Evolutionary conservation across 2,888 invertebrate genomes (phyloP), one percentile per base, ranked within the genome.

Genomic region (Criorhina ranunculi): DNA sequence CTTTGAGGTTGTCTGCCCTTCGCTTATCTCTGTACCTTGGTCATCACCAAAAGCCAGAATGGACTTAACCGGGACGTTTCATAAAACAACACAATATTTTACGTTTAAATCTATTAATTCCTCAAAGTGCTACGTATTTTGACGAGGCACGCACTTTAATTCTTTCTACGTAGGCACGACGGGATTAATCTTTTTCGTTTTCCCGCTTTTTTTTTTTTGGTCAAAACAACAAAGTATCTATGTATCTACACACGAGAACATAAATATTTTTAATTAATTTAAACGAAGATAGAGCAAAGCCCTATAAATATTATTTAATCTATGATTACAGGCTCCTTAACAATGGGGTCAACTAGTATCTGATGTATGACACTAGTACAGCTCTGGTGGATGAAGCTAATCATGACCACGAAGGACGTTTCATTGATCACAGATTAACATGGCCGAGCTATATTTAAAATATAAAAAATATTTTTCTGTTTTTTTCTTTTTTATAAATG

Each of bases 281-380:
- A 1, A 3, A n/a, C 11, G n/a, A 24, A 24, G 46, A 46, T 46
- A 19, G 46, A 46, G 46, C 19, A 46, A 46, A 46, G 46, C 46
- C 46, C 46, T 46, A 17, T 3, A 19, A 46, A 9, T 29, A 29
- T 29, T 24, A 29, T 49, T 49, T 49, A 49, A 49, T 49, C 49
- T 24, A 0, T 49, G 49, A 29, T n/a, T 29, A 6, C 11, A 1
- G n/a, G 6, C 24, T 1, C 24, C 5, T n/a, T n/a, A 49, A 29
- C 29, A 29, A n/a, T 49, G 24, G 49, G 49, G 49, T 49, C 49
- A 49, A 29, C 0, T 29, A 1, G n/a, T 49, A 29, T 49, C 49
- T 46, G 9, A 0, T 46, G 7, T 46, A 7, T 17, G 7, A 15
- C 7, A 35, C 9, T 33, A n/a, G 3, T 6, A 44, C 17, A 46